Conservation (phyloP, 2,888 invertebrate genomes). For the Syritta pipiens region DNA sequence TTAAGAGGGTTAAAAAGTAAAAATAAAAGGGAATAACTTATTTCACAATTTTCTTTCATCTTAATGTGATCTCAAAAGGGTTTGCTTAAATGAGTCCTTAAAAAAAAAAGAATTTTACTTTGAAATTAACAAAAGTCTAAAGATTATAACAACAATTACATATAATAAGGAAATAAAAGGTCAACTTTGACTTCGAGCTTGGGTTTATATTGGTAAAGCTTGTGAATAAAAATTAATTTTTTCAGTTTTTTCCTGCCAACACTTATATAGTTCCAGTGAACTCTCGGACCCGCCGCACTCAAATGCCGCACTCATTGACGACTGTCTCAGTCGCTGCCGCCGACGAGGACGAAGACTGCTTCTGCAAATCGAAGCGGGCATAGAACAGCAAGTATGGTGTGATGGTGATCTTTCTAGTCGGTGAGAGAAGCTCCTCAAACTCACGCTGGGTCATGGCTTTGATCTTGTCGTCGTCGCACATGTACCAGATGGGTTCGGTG, state of each 20-base stretch:
- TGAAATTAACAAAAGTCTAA: constrained; percentile 28
- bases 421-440: constrained; percentile 88
- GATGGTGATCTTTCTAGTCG: constrained; percentile 87
- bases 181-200: constrained; percentile 41
- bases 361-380: constrained; percentile 82
- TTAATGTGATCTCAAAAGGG: constrained; percentile 10
- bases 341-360: constrained; percentile 38
- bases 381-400: constrained; percentile 94
- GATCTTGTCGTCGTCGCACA: constrained; percentile 93
- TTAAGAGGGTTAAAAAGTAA: constrained; percentile 30
- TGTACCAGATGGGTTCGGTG: constrained; percentile 85
- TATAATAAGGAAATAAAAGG: constrained; percentile 34
- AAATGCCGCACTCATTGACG: constrained; percentile 44
- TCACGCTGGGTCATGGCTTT: constrained; percentile 88
- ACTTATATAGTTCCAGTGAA: constrained; percentile 58
- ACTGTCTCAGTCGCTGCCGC: neutral
- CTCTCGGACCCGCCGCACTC: constrained; percentile 35
- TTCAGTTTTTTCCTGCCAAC: constrained; percentile 33
- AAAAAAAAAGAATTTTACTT: constrained; percentile 32
- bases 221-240: constrained; percentile 43
- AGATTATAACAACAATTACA: constrained; percentile 51
- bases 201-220: constrained; percentile 58
- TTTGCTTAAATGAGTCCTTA: no score
- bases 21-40: constrained; percentile 47
- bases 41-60: constrained; percentile 36